These are phyloP conservation scores for Odontocolon sp. DNA, from an alignment of 2,888 invertebrate species.

Conservation along the genomic window DNA sequence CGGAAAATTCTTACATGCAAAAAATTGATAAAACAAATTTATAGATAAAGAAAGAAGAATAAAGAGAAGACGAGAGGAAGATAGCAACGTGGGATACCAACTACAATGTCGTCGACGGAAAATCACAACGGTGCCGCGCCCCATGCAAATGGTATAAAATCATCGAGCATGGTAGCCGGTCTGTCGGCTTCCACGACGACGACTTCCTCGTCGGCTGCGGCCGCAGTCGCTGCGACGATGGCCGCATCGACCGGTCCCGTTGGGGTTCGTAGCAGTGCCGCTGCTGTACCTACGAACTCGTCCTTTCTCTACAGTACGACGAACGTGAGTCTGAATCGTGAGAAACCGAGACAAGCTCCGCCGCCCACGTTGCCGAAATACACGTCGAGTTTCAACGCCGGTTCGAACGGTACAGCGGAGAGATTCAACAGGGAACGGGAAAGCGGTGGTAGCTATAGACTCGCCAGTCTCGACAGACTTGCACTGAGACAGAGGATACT, in stretches of 20 bases:
- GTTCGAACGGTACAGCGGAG: conserved; percentile 83
- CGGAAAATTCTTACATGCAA: background rate
- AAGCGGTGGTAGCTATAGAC: conserved; percentile 88
- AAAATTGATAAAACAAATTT: background rate
- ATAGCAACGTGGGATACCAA: too few relatives aligned
- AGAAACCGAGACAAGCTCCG: conserved; percentile 85
- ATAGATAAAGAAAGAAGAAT: background rate
- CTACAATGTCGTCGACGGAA: conserved; percentile 69
- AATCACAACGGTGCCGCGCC: conserved; percentile 72
- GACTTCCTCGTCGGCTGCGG: conserved; percentile 23
- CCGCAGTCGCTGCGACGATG: conserved; percentile 44
- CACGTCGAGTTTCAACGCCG: conserved; percentile 89
- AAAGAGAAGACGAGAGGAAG: background rate
- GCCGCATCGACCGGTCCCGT: conserved; percentile 58
- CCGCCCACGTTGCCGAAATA: conserved; percentile 91
- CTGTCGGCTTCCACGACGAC: conserved; percentile 56
- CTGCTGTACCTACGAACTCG: conserved; percentile 74
- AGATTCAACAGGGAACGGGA: conserved; percentile 86
- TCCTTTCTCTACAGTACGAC: conserved; percentile 78
- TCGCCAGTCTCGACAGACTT: conserved; percentile 91
- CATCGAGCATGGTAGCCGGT: conserved; percentile 65
- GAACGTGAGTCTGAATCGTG: conserved; percentile 73
- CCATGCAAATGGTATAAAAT: conserved; percentile 77
- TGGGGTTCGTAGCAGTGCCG: conserved; percentile 51
- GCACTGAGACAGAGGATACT: conserved; percentile 91